Conservation (phyloP, 2,888 invertebrate species). For the Deilephila porcellus region DNA sequence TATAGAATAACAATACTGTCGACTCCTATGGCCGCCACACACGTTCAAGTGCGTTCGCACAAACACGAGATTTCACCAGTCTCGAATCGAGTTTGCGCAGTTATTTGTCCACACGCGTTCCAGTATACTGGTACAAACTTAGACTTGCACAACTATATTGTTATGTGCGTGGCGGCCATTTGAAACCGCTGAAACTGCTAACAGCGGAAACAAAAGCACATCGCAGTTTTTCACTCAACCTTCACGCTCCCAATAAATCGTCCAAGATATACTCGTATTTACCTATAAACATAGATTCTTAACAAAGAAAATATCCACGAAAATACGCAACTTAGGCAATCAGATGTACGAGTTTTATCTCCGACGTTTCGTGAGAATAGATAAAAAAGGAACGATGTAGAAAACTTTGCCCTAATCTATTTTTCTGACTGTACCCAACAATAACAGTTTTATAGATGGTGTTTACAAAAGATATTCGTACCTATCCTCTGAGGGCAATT, state of each 20-base stretch:
- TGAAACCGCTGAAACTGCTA: too few relatives aligned
- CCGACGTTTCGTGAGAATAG: background rate
- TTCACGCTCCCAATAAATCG: background rate
- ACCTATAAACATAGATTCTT: slow-evolving; percentile 2
- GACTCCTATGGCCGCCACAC: too few relatives aligned
- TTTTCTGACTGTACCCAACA: slow-evolving; percentile 23
- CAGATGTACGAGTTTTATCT: slow-evolving; percentile 11
- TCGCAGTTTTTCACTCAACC: too few relatives aligned
- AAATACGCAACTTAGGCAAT: slow-evolving; percentile 22
- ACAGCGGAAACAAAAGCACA: too few relatives aligned
- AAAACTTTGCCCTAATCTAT: slow-evolving; percentile 20
- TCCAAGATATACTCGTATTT: slow-evolving; percentile 4
- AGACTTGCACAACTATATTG: too few relatives aligned
- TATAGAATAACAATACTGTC: too few relatives aligned
- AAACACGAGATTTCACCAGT: too few relatives aligned
- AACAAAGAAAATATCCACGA: background rate
- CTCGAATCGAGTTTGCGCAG: too few relatives aligned
- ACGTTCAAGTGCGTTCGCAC: too few relatives aligned
- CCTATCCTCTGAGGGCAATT: background rate
- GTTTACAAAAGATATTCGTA: slow-evolving; percentile 11
- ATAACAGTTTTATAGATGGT: slow-evolving; percentile 26
- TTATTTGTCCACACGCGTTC: too few relatives aligned
- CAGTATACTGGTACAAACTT: too few relatives aligned
- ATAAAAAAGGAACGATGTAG: slow-evolving; percentile 12
- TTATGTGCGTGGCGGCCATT: too few relatives aligned